Percentiles rank a stretch among this genome's conserved stretches.
phyloP scores from a whole-genome alignment of 2,113 vertebrate species.

The Ursus arctos region DNA sequence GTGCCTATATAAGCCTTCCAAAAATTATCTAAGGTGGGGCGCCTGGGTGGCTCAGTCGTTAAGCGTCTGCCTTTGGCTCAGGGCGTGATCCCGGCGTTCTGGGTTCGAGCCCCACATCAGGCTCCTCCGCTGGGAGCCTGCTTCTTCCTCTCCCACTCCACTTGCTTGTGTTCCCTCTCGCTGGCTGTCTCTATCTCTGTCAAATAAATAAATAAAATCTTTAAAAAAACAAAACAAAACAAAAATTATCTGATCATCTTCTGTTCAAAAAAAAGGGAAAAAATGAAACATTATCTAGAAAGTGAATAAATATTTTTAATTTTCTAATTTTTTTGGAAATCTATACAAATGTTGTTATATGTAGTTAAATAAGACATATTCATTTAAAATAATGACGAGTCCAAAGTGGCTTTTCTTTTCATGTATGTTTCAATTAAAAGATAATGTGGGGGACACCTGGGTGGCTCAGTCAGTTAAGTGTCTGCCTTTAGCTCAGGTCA shows the following conservation, averaged over 20 bases:
- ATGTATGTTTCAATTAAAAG: background rate
- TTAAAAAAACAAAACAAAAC: background rate
- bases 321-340: background rate
- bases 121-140: too few species aligned
- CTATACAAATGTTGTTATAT: background rate
- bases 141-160: too few species aligned
- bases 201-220: too few species aligned
- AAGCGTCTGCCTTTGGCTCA: too few species aligned
- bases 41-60: too few species aligned
- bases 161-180: too few species aligned
- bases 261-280: background rate
- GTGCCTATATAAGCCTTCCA: background rate
- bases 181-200: too few species aligned
- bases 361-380: background rate
- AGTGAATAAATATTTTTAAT: conserved; percentile 23
- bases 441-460: background rate
- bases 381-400: background rate
- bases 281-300: background rate
- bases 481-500: background rate
- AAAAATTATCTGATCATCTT: background rate
- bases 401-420: background rate
- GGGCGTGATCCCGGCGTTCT: too few species aligned
- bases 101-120: too few species aligned
- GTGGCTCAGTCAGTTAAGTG: background rate
- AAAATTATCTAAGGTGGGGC: background rate